phyloP scores from a whole-genome alignment of 2,888 invertebrate species.

The Lordiphosa fenestrarum region DNA sequence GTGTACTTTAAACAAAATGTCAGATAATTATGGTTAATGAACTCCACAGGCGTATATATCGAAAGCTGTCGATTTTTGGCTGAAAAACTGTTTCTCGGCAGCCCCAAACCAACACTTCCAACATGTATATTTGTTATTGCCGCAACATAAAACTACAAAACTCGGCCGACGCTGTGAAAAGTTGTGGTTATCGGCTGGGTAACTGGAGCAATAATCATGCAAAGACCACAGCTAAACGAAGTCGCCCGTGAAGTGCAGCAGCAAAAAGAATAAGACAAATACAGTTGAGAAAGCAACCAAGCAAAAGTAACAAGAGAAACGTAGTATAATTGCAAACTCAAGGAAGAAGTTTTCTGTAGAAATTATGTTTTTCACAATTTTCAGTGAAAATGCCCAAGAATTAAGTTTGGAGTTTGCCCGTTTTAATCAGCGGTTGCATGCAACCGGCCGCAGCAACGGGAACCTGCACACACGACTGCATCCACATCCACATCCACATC shows the following conservation, averaged over 20 bases:
- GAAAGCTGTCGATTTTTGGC: too few relatives aligned
- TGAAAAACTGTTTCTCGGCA: too few relatives aligned
- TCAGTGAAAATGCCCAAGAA: slow-evolving; percentile 68
- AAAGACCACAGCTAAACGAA: slow-evolving; percentile 67
- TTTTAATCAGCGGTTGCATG: slow-evolving; percentile 72
- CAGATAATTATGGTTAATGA: too few relatives aligned
- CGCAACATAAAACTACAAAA: slow-evolving; percentile 41
- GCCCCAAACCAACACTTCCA: too few relatives aligned
- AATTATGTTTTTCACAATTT: slow-evolving; percentile 71
- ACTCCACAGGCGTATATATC: too few relatives aligned
- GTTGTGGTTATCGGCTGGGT: slow-evolving; percentile 41
- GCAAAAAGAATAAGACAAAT: slow-evolving; percentile 26
- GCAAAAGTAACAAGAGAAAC: slow-evolving; percentile 46
- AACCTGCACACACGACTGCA: slow-evolving; percentile 59
- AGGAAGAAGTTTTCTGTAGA: slow-evolving; percentile 58
- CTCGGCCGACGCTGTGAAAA: slow-evolving; percentile 22
- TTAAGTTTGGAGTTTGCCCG: slow-evolving; percentile 62
- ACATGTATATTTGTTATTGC: too few relatives aligned
- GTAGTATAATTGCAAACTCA: slow-evolving; percentile 53
- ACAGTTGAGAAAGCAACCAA: slow-evolving; percentile 23
- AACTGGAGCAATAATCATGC: slow-evolving; percentile 76
- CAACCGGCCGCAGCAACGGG: slow-evolving; percentile 37
- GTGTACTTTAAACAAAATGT: too few relatives aligned
- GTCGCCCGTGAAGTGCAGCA: slow-evolving; percentile 59
- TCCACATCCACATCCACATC: slow-evolving; percentile 15